Conservation (phyloP, 2,888 invertebrate species). For the Mythimna vitellina region DNA sequence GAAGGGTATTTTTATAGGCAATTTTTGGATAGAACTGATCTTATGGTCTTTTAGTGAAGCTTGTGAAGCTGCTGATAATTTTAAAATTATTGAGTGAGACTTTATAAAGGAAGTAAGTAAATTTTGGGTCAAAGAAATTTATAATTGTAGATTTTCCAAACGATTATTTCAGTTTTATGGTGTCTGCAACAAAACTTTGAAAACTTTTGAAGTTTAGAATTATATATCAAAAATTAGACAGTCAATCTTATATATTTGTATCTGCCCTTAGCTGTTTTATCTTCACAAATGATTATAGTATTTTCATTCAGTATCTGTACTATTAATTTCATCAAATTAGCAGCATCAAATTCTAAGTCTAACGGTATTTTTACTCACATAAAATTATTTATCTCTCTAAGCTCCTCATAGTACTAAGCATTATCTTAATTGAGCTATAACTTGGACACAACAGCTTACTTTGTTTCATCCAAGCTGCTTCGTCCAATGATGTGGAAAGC, state of each 20-base stretch:
- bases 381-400: conserved; percentile 12
- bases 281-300: not conserved
- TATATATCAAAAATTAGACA: too few species aligned
- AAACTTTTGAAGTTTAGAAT: too few species aligned
- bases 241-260: too few species aligned
- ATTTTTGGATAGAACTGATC: conserved; percentile 35
- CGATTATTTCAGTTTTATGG: too few species aligned
- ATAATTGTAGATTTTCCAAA: too few species aligned
- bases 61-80: conserved; percentile 10
- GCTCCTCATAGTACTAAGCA: conserved; percentile 10
- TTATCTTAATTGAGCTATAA: conserved; percentile 64
- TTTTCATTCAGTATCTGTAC: not conserved
- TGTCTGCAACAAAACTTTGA: too few species aligned
- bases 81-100: not conserved
- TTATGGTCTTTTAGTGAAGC: conserved; percentile 25
- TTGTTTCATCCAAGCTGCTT: conserved; percentile 69
- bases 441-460: conserved; percentile 66
- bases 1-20: conserved; percentile 56
- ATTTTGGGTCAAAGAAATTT: too few species aligned
- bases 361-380: not conserved
- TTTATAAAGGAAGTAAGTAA: too few species aligned
- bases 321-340: not conserved
- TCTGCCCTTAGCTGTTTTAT: not conserved
- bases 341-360: not conserved
- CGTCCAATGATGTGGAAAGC: conserved; percentile 69